These are phyloP conservation scores for Paradoxurus hermaphroditus DNA, from an alignment of 2,113 vertebrate species.

Conservation along the genomic window DNA sequence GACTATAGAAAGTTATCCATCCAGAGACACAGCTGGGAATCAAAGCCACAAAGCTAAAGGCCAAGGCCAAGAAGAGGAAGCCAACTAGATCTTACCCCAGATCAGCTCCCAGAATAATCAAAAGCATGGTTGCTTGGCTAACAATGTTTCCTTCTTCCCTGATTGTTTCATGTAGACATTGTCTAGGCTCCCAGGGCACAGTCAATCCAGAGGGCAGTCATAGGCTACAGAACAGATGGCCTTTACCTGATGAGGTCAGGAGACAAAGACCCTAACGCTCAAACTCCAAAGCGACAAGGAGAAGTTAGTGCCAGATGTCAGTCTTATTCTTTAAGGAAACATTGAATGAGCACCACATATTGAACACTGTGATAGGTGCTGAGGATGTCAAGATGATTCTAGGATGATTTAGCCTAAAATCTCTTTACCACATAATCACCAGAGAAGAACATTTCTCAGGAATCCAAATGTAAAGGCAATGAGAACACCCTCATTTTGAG, in stretches of 20 bases:
- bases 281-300: background rate
- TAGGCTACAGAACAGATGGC: background rate
- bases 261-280: background rate
- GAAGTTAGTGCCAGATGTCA: background rate
- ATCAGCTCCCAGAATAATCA: background rate
- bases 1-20: background rate
- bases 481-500: background rate
- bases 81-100: background rate
- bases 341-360: background rate
- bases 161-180: slow-evolving; percentile 20
- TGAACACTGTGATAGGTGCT: background rate
- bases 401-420: slow-evolving; percentile 36
- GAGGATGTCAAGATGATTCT: background rate
- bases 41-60: background rate
- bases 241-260: background rate
- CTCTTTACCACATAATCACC: background rate
- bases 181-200: background rate
- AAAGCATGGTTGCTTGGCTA: background rate
- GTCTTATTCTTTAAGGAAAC: background rate
- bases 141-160: background rate
- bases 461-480: background rate
- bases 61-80: slow-evolving; percentile 20
- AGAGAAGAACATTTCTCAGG: slow-evolving; percentile 20
- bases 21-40: background rate
- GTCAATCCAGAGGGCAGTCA: background rate